Evolutionary conservation across 2,113 vertebrate genomes (phyloP).

Genomic region (Sitta europaea): DNA sequence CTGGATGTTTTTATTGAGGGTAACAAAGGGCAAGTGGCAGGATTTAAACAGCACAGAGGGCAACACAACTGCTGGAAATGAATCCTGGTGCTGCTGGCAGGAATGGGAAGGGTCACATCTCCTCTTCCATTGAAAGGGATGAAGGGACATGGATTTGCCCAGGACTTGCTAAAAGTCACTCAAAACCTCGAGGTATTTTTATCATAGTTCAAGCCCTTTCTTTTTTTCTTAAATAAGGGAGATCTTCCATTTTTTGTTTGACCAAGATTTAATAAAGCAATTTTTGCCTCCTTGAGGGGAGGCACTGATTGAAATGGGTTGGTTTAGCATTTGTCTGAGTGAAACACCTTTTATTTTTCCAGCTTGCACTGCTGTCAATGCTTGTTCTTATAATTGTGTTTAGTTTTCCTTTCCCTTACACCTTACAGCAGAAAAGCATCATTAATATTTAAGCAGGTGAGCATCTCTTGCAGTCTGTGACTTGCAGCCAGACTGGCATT

Average conservation of each 20-base stretch:
- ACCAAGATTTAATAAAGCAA: background rate
- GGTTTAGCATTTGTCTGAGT: background rate
- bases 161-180: background rate
- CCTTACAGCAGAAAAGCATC: background rate
- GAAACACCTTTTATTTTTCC: background rate
- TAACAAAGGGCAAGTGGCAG: background rate
- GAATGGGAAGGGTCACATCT: background rate
- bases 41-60: background rate
- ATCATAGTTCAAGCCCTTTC: background rate
- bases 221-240: background rate
- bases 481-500: background rate
- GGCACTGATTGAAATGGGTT: background rate
- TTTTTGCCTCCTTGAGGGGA: background rate
- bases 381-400: background rate
- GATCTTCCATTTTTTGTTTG: background rate
- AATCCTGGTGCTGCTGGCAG: background rate
- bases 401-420: background rate
- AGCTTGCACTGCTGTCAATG: background rate
- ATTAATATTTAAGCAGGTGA: background rate
- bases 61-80: background rate
- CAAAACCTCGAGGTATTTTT: background rate
- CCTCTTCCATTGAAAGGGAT: background rate
- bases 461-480: background rate
- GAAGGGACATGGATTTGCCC: background rate
- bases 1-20: background rate